Evolutionary conservation across 2,888 invertebrate species (phyloP).

Genomic region (Xestia xanthographa): DNA sequence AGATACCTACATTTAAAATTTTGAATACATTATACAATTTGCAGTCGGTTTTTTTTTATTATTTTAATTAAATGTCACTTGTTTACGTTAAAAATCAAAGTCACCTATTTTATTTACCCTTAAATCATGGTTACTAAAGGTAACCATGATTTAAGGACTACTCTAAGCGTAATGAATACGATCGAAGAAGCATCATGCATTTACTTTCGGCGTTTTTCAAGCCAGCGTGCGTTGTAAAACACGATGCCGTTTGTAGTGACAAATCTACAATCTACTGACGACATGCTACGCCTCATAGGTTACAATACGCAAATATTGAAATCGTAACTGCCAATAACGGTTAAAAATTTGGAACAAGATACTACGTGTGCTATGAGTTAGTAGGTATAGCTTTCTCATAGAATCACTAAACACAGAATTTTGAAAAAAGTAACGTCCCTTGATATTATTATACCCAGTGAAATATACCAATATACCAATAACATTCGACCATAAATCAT

Average conservation of each 20-base stretch:
- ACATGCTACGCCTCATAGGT: neutral
- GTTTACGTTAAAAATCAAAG: neutral
- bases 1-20: too few relatives aligned
- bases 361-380: constrained; percentile 7
- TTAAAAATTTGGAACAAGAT: constrained; percentile 11
- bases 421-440: neutral
- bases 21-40: too few relatives aligned
- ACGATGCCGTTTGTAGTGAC: neutral
- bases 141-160: neutral
- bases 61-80: too few relatives aligned
- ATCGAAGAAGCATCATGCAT: neutral
- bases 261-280: neutral
- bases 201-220: neutral
- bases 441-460: neutral
- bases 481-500: constrained; percentile 3
- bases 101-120: neutral
- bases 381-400: constrained; percentile 2
- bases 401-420: neutral
- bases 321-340: constrained; percentile 36
- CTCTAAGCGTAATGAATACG: neutral
- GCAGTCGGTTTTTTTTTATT: too few relatives aligned
- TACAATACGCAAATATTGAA: constrained; percentile 35
- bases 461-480: constrained; percentile 10
- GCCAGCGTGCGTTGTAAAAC: neutral
- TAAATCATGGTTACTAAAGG: neutral